Evolutionary conservation across 2,888 invertebrate species (phyloP), one percentile per base, ranked within the genome.

Genomic region (Danaus chrysippus): DNA sequence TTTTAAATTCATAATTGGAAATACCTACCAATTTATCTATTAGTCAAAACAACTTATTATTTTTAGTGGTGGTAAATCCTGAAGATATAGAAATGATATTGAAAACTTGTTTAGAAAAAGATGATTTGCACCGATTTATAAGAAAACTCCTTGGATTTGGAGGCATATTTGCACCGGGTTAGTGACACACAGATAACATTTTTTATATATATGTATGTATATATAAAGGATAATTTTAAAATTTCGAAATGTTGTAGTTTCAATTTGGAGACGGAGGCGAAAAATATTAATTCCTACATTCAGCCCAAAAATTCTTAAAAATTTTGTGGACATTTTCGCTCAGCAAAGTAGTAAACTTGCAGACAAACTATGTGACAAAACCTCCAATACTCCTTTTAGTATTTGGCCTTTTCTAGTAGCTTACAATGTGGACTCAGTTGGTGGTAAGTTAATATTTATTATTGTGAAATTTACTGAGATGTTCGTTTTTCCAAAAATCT

Each of bases 201-300:
- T 34, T n/a, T n/a, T n/a, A n/a, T n/a, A 34, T n/a, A n/a, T n/a
- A n/a, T n/a, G n/a, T n/a, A n/a, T n/a, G n/a, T 34, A 34, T 34
- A 34, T 34, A 2, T 8, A 34, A 34, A 6, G 23, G 1, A 8
- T 34, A 34, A 34, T 34, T 34, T 34, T 34, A 34, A 34, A 34
- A 6, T 34, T 34, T 34, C 23, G 23, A 34, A 34, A 34, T 34
- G 23, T 63, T 65, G 43, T 69, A 91, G 90, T 90, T 52, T 46
- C 85, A 0, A 93, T 93, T 71, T 95, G 94, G 94, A 88, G 91
- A 66, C 81, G 81, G 1, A 87, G 94, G 15, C 83, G 94, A 8
- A 94, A 93, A 78, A 80, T 94, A 61, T 76, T 94, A 57, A 90
- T 93, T 34, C 94, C 94, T 34, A 92, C 93, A 0, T 95, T 95